Evolutionary conservation across 2,888 invertebrate species (phyloP).

Genomic region (Brachypterus glaber): DNA sequence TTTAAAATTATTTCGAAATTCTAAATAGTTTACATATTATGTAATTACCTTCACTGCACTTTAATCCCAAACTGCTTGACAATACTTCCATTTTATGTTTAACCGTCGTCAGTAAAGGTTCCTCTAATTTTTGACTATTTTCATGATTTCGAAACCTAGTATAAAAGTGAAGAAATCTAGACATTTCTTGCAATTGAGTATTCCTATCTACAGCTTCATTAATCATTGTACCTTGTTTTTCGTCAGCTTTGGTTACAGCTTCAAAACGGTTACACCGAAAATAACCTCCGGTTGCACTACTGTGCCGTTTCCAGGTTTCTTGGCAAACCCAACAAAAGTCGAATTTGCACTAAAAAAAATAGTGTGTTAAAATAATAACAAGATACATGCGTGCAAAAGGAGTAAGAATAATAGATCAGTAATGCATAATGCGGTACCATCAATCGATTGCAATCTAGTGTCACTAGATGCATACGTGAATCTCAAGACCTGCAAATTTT

Average conservation of each 20-base stretch:
- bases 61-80: constrained; percentile 43
- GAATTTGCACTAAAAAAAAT: constrained; percentile 51
- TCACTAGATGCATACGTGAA: no score
- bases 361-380: constrained; percentile 6
- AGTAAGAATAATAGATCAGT: no score
- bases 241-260: constrained; percentile 53
- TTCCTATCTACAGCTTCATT: constrained; percentile 51
- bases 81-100: constrained; percentile 54
- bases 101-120: constrained; percentile 49
- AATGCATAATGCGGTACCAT: no score
- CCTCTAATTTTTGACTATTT: constrained; percentile 54
- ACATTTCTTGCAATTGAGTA: constrained; percentile 51
- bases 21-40: no score
- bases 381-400: no score
- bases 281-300: constrained; percentile 59
- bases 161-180: constrained; percentile 57
- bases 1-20: no score
- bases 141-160: constrained; percentile 56
- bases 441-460: no score
- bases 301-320: constrained; percentile 61
- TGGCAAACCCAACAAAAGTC: constrained; percentile 67
- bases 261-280: constrained; percentile 54
- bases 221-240: constrained; percentile 47
- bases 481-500: no score
- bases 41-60: constrained; percentile 36